Percentiles rank a stretch among this genome's conserved stretches.
Conservation (phyloP, 2,113 vertebrate species). For the Paedocypris sp. region DNA sequence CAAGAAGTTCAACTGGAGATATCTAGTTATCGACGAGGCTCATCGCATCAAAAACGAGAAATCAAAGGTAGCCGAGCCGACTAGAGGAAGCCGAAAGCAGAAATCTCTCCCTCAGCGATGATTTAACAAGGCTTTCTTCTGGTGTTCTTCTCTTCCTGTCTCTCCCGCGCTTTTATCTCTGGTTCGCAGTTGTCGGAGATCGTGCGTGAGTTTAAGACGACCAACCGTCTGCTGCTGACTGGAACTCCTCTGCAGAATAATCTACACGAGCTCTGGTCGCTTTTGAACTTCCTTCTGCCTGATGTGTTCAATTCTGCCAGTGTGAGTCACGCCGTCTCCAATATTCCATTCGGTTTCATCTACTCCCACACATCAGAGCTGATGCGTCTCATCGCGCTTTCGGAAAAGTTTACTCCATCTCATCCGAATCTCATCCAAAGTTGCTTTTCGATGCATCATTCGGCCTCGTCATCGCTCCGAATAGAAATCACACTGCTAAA, state of each 20-base stretch:
- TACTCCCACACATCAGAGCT: neutral
- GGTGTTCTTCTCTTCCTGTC: neutral
- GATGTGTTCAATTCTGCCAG: constrained; percentile 86
- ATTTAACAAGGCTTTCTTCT: neutral
- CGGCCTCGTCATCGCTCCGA: too few species aligned
- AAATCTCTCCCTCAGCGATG: neutral
- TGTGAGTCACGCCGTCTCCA: constrained; percentile 45
- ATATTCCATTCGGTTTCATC: neutral
- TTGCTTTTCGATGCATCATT: too few species aligned
- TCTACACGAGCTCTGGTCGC: constrained; percentile 79
- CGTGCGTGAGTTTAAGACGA: constrained; percentile 82
- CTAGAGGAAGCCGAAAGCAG: neutral
- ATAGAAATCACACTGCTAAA: too few species aligned
- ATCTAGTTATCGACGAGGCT: constrained; percentile 82
- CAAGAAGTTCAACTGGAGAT: constrained; percentile 87
- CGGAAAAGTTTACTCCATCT: too few species aligned
- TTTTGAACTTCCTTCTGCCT: constrained; percentile 81
- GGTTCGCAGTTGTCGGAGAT: constrained; percentile 73
- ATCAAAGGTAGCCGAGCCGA: constrained; percentile 63
- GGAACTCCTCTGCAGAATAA: constrained; percentile 85
- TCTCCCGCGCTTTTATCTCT: neutral
- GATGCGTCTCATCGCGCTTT: too few species aligned
- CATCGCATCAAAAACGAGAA: constrained; percentile 90
- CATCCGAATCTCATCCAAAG: too few species aligned
- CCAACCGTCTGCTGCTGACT: constrained; percentile 77